These are phyloP conservation scores for Aphodius sticticus DNA, from an alignment of 2,888 invertebrate species.

Conservation along the genomic window DNA sequence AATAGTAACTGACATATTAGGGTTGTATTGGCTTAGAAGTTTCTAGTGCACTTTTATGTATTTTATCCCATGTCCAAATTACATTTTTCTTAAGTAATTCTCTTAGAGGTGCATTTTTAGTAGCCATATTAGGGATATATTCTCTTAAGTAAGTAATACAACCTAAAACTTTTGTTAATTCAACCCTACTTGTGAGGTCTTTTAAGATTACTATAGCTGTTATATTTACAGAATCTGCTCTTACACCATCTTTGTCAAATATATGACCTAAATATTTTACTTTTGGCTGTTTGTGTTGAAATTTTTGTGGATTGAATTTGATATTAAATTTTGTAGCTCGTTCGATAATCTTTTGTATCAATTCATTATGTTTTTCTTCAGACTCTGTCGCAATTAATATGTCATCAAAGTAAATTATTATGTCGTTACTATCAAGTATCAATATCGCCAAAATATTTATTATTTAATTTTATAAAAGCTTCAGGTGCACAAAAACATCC, in stretches of 20 bases:
- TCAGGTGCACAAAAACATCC: neutral
- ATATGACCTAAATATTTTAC: slow-evolving; percentile 8
- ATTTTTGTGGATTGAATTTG: neutral
- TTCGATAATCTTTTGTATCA: neutral
- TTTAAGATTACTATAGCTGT: slow-evolving; percentile 6
- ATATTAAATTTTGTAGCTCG: too few species aligned
- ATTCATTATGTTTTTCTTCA: neutral
- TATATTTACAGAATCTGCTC: neutral
- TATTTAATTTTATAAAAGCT: neutral
- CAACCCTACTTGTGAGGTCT: neutral
- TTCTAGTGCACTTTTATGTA: too few species aligned
- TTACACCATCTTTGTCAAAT: neutral
- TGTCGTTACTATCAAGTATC: too few species aligned
- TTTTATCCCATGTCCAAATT: too few species aligned
- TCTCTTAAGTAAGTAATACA: neutral
- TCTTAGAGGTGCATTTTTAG: neutral
- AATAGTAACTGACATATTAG: too few species aligned
- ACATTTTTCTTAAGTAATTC: too few species aligned
- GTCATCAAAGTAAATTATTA: too few species aligned
- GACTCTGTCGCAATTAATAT: neutral
- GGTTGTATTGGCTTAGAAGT: too few species aligned
- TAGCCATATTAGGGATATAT: neutral
- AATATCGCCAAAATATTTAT: neutral
- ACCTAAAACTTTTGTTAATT: neutral
- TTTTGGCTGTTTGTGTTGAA: neutral